Conservation (phyloP, 2,797 vertebrate species). For the Gallinago stenura region DNA sequence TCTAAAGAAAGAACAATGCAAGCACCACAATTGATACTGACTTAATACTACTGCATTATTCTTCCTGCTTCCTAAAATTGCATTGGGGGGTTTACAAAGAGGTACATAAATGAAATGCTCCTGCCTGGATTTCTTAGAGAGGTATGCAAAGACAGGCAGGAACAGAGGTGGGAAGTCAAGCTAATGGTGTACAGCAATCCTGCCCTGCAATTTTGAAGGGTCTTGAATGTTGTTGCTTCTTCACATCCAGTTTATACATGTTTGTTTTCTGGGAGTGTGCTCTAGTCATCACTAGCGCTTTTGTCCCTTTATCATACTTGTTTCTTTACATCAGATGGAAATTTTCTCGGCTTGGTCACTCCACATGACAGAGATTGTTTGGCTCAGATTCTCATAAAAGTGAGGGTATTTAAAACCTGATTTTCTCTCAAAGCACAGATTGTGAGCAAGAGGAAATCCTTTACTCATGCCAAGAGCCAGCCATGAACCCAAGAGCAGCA, state of each 20-base stretch:
- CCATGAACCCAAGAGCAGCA: accelerated
- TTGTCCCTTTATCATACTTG: background rate
- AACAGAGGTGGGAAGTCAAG: background rate
- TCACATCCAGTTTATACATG: background rate
- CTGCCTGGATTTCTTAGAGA: background rate
- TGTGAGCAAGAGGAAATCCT: background rate
- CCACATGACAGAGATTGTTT: background rate
- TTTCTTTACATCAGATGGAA: background rate
- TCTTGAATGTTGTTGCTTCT: background rate
- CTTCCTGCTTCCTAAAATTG: background rate
- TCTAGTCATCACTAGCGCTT: background rate
- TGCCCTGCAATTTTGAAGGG: background rate
- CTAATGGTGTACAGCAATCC: background rate
- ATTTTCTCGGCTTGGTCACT: background rate
- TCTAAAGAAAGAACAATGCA: background rate
- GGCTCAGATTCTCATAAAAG: background rate
- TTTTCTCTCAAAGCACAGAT: background rate
- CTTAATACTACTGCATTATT: background rate
- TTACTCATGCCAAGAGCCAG: background rate
- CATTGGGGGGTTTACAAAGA: background rate
- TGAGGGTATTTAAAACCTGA: background rate
- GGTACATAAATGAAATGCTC: background rate
- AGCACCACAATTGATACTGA: background rate
- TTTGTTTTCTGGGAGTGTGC: background rate
- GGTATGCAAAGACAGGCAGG: background rate